Evolutionary conservation across 1,140 invertebrate genomes (phyloP).

Genomic region (Drosophila willistoni): DNA sequence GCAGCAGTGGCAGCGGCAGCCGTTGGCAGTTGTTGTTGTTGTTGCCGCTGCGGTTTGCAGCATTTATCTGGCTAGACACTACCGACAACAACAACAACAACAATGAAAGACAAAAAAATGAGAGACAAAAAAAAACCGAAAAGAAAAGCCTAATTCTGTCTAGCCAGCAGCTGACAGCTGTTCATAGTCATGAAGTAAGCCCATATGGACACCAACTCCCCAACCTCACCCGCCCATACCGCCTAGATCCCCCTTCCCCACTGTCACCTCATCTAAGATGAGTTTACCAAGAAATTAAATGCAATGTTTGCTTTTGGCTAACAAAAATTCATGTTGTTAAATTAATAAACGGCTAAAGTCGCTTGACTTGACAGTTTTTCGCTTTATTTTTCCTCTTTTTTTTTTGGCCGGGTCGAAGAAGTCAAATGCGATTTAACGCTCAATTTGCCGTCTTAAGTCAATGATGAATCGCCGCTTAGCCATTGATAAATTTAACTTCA

Average conservation of each 20-base stretch:
- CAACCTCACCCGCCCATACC: neutral
- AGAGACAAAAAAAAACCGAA: slow-evolving; percentile 1
- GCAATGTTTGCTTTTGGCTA: slow-evolving; percentile 48
- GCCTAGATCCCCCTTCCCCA: neutral
- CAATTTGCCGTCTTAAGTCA: slow-evolving; percentile 54
- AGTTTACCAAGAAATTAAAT: slow-evolving; percentile 63
- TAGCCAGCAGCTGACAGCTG: slow-evolving; percentile 74
- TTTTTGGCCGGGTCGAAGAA: slow-evolving; percentile 28
- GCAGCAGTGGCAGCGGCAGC: slow-evolving; percentile 38
- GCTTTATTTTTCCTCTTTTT: too few relatives aligned
- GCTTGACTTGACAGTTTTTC: slow-evolving; percentile 41
- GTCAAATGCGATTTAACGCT: slow-evolving; percentile 68
- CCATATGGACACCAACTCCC: slow-evolving; percentile 12
- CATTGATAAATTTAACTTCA: slow-evolving; percentile 75
- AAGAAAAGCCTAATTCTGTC: slow-evolving; percentile 72
- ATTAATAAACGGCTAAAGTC: slow-evolving; percentile 73
- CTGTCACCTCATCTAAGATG: neutral
- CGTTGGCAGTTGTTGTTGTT: slow-evolving; percentile 25
- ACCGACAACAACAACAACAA: neutral
- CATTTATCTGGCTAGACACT: slow-evolving; percentile 67
- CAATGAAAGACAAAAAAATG: slow-evolving; percentile 2
- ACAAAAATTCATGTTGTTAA: slow-evolving; percentile 66
- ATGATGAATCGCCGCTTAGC: slow-evolving; percentile 62
- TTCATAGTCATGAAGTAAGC: slow-evolving; percentile 34
- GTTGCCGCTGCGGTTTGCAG: slow-evolving; percentile 38